Evolutionary conservation across 2,113 vertebrate species (phyloP).

Genomic region (Pyxicephalus adspersus): DNA sequence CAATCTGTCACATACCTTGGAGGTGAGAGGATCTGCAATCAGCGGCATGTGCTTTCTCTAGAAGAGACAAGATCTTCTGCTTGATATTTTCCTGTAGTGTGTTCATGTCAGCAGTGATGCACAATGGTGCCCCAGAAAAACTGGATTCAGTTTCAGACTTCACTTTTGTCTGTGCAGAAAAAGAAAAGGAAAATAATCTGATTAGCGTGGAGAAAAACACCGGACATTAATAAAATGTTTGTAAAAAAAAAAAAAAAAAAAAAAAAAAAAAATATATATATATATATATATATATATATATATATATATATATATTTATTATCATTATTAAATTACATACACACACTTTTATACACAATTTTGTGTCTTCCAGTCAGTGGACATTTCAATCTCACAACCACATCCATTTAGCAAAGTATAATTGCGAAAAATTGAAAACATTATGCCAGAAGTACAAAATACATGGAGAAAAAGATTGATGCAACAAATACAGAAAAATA

Average conservation of each 20-base stretch:
- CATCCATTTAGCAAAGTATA: no score
- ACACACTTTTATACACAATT: no score
- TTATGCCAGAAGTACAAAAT: no score
- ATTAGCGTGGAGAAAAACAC: not conserved
- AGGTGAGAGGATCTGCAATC: constrained; percentile 49
- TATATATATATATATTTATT: no score
- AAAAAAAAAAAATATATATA: not conserved
- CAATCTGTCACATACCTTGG: constrained; percentile 31
- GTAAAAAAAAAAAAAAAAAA: not conserved
- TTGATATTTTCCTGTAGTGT: constrained; percentile 38
- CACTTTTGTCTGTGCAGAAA: not conserved
- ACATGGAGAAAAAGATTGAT: no score
- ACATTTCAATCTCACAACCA: no score
- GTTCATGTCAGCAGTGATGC: not conserved
- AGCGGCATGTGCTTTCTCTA: constrained; percentile 40
- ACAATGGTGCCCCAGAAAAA: not conserved
- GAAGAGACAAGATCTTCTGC: constrained; percentile 25
- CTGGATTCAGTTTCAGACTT: not conserved
- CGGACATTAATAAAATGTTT: not conserved
- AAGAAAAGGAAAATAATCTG: not conserved
- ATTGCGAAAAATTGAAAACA: no score
- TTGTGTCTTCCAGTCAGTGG: no score
- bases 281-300: no score
- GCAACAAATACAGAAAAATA: no score
- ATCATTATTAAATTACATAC: no score